Evolutionary conservation across 2,888 invertebrate species (phyloP).

Genomic region (Abrostola tripartita): DNA sequence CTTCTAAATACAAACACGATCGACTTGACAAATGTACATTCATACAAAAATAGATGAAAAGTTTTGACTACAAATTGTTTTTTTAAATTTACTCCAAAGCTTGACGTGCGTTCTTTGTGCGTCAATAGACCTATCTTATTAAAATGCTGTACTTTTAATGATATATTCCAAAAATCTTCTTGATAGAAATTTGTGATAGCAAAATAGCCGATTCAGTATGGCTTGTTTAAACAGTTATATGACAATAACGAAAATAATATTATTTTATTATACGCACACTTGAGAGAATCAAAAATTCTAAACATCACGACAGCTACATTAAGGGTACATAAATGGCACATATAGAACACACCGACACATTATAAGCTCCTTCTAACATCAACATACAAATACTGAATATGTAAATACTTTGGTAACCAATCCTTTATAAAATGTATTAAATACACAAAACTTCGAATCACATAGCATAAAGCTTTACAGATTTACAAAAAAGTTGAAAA

Average conservation of each 20-base stretch:
- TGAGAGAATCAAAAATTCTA: constrained; percentile 46
- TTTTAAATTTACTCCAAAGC: constrained; percentile 23
- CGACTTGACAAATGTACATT: constrained; percentile 60
- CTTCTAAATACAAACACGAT: constrained; percentile 47
- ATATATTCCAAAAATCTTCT: constrained; percentile 17
- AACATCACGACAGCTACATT: constrained; percentile 46
- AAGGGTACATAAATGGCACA: constrained; percentile 71
- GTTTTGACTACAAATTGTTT: constrained; percentile 41
- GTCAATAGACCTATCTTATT: constrained; percentile 11
- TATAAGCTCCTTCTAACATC: constrained; percentile 64
- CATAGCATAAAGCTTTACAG: constrained; percentile 10
- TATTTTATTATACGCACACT: constrained; percentile 12
- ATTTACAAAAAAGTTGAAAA: constrained; percentile 2
- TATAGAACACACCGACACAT: constrained; percentile 75
- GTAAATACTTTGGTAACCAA: constrained; percentile 13
- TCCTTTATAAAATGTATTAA: constrained; percentile 11
- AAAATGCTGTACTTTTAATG: constrained; percentile 3
- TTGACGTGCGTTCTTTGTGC: constrained; percentile 8
- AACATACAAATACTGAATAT: constrained; percentile 26
- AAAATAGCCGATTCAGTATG: constrained; percentile 33
- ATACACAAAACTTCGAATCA: constrained; percentile 16
- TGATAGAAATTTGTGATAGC: constrained; percentile 28
- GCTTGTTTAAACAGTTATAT: background rate
- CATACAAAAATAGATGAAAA: constrained; percentile 77
- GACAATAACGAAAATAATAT: constrained; percentile 5